Conservation (phyloP, 2,888 invertebrate genomes). For the Scaptodrosophila latifasciaeformis region DNA sequence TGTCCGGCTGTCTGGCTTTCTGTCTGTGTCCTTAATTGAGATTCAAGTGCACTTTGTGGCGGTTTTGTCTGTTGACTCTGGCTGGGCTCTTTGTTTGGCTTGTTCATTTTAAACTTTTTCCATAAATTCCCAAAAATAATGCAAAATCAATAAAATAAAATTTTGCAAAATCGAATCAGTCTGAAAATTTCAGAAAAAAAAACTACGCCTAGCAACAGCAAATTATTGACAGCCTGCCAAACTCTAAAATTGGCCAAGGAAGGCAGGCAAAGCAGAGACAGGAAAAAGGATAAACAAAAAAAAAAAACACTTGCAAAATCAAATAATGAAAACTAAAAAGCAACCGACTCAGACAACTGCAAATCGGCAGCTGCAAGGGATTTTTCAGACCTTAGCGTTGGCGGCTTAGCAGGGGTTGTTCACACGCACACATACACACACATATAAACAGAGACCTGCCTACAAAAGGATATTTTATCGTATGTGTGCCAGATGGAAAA, state of each 20-base stretch:
- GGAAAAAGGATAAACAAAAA: slow-evolving; percentile 16
- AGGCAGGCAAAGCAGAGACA: slow-evolving; percentile 29
- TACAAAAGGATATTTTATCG: slow-evolving; percentile 14
- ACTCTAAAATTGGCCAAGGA: slow-evolving; percentile 44
- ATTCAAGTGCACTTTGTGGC: slow-evolving; percentile 53
- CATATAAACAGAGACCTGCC: not conserved
- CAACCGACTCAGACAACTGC: slow-evolving; percentile 16
- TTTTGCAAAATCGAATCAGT: not conserved
- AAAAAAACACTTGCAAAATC: slow-evolving; percentile 57
- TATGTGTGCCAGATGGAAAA: slow-evolving; percentile 60
- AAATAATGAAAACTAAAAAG: slow-evolving; percentile 45
- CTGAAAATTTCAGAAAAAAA: not conserved
- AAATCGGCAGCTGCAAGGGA: slow-evolving; percentile 51
- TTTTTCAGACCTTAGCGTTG: slow-evolving; percentile 35
- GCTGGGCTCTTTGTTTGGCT: slow-evolving; percentile 26
- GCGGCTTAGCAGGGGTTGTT: slow-evolving; percentile 46
- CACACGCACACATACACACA: slow-evolving; percentile 20
- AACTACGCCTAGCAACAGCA: slow-evolving; percentile 13
- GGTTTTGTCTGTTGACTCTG: slow-evolving; percentile 17
- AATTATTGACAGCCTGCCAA: slow-evolving; percentile 1
- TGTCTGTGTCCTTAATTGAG: slow-evolving; percentile 49
- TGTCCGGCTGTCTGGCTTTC: not conserved
- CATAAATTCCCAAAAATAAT: too few relatives aligned
- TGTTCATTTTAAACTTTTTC: slow-evolving; percentile 35
- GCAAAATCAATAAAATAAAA: slow-evolving; percentile 39